A percentile compares a stretch with the other conserved stretches of the same genome.
phyloP scores from a whole-genome alignment of 2,797 vertebrate species.

The Myoxocephalus aenaeus region DNA sequence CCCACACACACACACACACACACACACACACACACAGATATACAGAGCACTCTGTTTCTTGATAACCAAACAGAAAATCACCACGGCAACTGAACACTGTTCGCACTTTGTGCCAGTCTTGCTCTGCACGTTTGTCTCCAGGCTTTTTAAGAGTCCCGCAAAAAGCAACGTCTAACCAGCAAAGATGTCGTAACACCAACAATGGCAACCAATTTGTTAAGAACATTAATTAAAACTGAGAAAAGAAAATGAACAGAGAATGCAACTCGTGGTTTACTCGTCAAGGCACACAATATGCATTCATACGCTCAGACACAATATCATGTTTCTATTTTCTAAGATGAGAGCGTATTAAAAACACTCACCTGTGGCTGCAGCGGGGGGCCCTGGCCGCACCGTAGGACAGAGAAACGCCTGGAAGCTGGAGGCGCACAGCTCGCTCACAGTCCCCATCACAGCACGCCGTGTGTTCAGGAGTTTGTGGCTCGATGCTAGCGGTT shows the following conservation, averaged over 20 bases:
- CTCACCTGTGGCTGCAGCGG: constrained; percentile 84
- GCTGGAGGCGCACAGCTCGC: constrained; percentile 92
- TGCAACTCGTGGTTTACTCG: background rate
- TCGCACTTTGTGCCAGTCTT: constrained; percentile 60
- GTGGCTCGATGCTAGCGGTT: background rate
- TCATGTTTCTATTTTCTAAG: background rate
- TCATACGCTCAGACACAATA: background rate
- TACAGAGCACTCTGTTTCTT: constrained; percentile 52
- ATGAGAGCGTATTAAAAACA: background rate
- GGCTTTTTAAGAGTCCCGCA: background rate
- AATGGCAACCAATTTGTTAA: background rate
- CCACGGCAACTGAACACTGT: constrained; percentile 81
- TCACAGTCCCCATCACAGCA: constrained; percentile 88
- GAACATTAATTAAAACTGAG: constrained; percentile 6
- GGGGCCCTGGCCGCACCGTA: constrained; percentile 59
- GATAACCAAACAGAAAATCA: constrained; percentile 73
- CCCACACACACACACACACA: constrained; percentile 22
- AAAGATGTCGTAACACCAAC: background rate
- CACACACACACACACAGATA: constrained; percentile 27
- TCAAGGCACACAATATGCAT: background rate
- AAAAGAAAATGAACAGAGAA: background rate
- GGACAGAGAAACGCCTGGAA: constrained; percentile 93
- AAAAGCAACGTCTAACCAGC: constrained; percentile 6
- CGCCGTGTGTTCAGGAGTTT: constrained; percentile 36
- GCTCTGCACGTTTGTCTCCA: constrained; percentile 6